phyloP scores from a whole-genome alignment of 30 jellyfish, hydroid and myxozoan species.

The Phacellophora camtschatica region DNA sequence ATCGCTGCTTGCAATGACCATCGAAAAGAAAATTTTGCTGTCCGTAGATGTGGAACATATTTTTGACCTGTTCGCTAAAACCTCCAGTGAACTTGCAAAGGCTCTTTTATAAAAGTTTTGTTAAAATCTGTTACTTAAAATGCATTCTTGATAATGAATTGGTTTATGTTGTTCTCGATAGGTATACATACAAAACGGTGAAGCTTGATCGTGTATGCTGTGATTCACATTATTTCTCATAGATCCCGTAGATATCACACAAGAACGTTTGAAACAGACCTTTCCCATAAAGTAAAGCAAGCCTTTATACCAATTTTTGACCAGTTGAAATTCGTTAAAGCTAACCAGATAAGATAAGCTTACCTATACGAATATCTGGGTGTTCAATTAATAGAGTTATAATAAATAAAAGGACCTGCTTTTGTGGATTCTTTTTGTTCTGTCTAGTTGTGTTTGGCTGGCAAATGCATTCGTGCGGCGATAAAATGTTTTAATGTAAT shows the following conservation, averaged over 20 bases:
- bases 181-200: conserved; percentile 1
- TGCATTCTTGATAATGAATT: not conserved
- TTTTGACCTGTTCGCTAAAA: conserved; percentile 42
- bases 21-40: conserved; percentile 24
- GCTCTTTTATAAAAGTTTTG: conserved; percentile 36
- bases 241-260: not conserved
- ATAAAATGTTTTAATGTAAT: no score
- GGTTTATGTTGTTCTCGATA: not conserved
- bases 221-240: not conserved
- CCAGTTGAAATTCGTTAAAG: no score
- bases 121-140: not conserved
- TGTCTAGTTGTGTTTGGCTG: no score
- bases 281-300: no score
- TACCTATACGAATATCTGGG: no score
- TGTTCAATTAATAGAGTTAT: no score
- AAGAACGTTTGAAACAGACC: no score
- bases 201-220: not conserved
- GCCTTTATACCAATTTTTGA: no score
- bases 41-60: conserved; percentile 18
- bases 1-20: conserved; percentile 25
- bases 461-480: no score
- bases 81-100: conserved; percentile 28
- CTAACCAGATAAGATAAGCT: no score
- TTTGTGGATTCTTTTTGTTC: no score
- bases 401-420: no score